Base-by-base conservation (phyloP, 1,140 invertebrate genomes). In the Cherax destructor region DNA sequence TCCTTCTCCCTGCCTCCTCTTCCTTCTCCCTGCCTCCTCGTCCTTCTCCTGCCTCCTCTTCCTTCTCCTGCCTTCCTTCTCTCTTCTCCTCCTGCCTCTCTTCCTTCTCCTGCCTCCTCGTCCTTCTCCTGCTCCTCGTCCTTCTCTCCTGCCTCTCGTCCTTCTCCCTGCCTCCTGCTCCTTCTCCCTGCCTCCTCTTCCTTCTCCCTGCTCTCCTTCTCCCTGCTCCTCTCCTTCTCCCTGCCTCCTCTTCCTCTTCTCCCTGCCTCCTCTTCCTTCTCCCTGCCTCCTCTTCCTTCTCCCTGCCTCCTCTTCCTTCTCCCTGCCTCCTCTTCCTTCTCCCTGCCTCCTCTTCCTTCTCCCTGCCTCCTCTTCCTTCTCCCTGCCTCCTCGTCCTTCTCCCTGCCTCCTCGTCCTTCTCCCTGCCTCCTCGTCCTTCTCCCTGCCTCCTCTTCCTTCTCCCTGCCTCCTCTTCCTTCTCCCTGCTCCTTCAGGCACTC, bases 401-500 rank as follows among this genome's bases (percentile, higher is more conserved):
- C n/a, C n/a, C n/a, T n/a, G n/a, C n/a, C n/a, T n/a, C n/a, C n/a
- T n/a, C n/a, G n/a, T n/a, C n/a, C n/a, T n/a, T n/a, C n/a, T n/a
- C n/a, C n/a, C n/a, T n/a, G n/a, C n/a, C n/a, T n/a, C n/a, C n/a
- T n/a, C n/a, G n/a, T n/a, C n/a, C n/a, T n/a, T n/a, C 74, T 41
- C 13, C 74, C n/a, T 49, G 41, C 41, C 52, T 50, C 77, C 24
- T 50, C 41, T 78, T 50, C 41, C 52, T 50, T 50, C 24, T 50
- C 77, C 52, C 41, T 50, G 47, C 16, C 77, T 10, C 30, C 77
- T 78, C 77, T 50, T 49, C 77, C 77, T 30, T 9, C 74, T 77
- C 74, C 77, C 77, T 50, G 41, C 2, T 50, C 77, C 77, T 78
- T 18, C 77, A 78, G 77, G 52, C 52, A 78, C 47, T 50, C 47